Conservation (phyloP, 2,888 invertebrate species). For the Falcaria lacertinaria region DNA sequence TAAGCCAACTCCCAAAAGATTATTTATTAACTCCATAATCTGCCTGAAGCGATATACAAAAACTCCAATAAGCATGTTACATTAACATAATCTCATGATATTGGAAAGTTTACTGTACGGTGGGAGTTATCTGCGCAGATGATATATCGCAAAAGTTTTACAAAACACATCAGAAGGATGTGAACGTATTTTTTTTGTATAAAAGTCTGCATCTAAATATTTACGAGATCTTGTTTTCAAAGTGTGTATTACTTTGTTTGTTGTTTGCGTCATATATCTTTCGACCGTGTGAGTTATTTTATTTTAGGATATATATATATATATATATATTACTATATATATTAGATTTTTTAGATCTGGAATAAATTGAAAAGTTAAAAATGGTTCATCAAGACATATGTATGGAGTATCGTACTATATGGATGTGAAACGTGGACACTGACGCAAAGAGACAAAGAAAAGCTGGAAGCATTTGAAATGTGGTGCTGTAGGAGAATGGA, state of each 20-base stretch:
- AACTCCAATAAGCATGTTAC: background rate
- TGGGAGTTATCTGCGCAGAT: constrained; percentile 26
- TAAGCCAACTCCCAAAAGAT: background rate
- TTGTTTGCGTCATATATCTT: constrained; percentile 1
- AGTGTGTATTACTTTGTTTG: constrained; percentile 7
- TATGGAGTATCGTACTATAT: too few species aligned
- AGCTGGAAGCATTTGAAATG: too few species aligned
- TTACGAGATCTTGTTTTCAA: constrained; percentile 18
- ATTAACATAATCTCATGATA: constrained; percentile 7
- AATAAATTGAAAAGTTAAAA: too few species aligned
- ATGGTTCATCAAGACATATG: too few species aligned
- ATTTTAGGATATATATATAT: too few species aligned
- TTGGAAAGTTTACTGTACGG: constrained; percentile 9
- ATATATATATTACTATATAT: too few species aligned
- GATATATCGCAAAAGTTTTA: constrained; percentile 46
- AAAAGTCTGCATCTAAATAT: constrained; percentile 11
- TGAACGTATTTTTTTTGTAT: constrained; percentile 14
- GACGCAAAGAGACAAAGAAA: too few species aligned
- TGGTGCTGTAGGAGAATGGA: too few species aligned
- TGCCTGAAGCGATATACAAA: background rate
- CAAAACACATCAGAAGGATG: constrained; percentile 37
- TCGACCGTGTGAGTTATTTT: background rate
- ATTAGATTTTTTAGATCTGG: too few species aligned
- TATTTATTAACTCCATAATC: background rate
- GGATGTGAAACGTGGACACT: too few species aligned